Conservation (phyloP, 2,888 invertebrate species). For the Drosophila falleni region DNA sequence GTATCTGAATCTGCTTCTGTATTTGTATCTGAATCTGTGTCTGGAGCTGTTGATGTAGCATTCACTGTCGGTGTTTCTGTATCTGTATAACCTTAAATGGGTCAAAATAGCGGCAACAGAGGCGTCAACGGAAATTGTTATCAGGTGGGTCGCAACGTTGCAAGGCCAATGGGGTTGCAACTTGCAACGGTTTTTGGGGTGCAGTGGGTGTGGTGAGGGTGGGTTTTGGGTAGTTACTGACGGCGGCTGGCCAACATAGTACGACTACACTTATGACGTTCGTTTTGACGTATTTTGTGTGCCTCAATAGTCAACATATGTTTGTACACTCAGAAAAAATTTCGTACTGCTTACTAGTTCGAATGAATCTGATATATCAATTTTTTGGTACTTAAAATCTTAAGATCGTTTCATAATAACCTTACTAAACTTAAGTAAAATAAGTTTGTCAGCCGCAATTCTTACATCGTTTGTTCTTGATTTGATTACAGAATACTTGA, state of each 20-base stretch:
- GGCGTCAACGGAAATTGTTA: constrained; percentile 52
- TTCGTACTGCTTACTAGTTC: too few relatives aligned
- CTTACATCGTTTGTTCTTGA: too few relatives aligned
- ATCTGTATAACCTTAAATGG: constrained; percentile 58
- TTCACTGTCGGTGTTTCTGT: background rate
- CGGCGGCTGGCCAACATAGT: constrained; percentile 7
- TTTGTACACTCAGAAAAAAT: background rate
- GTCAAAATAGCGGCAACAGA: constrained; percentile 51
- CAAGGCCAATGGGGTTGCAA: constrained; percentile 57
- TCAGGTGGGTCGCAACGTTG: constrained; percentile 56
- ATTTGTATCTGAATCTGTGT: constrained; percentile 13
- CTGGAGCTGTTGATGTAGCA: background rate
- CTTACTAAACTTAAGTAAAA: too few relatives aligned
- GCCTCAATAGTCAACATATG: constrained; percentile 1
- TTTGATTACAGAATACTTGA: too few relatives aligned
- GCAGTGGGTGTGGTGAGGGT: background rate
- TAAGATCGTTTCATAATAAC: too few relatives aligned
- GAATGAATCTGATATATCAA: too few relatives aligned
- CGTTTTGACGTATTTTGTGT: constrained; percentile 66
- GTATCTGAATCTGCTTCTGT: constrained; percentile 1
- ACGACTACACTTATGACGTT: constrained; percentile 64
- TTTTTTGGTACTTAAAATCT: too few relatives aligned
- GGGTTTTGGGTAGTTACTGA: constrained; percentile 3
- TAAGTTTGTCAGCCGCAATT: too few relatives aligned
- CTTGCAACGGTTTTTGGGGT: constrained; percentile 17